Base-by-base conservation (phyloP, 2,797 vertebrate species). In the Sylvilagus floridanus region DNA sequence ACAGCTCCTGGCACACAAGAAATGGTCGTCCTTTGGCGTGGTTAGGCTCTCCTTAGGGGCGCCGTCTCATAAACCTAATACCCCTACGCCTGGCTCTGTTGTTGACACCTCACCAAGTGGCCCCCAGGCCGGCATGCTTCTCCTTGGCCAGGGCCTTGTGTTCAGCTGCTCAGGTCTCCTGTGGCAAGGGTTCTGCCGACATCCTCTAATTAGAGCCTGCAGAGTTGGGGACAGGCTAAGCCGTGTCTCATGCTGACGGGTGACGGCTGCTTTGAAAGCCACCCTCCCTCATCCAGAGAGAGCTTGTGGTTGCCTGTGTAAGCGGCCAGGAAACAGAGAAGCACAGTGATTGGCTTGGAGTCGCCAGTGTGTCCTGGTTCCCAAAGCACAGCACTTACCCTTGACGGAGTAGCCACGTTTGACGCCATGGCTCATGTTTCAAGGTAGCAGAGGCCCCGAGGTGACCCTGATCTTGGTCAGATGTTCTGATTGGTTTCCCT, bases 191-290 rank as follows among this genome's bases (percentile, higher is more conserved):
- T 94, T 96, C 75, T 84, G 68, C 86, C 95, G 97, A 88, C 98
- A 98, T 97, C 97, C 97, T 98, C 98, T 99, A 98, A 98, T 98
- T 98, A 98, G 98, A 98, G 98, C 98, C 98, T 98, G 98, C 98
- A 98, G 98, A 98, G 98, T 98, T 96, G 85, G 93, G 97, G 97
- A 97, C 96, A 97, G 91, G 96, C 84, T 95, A 97, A 98, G 97
- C 97, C 97, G 96, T 98, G 97, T 96, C 97, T 98, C 96, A 97
- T 97, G 96, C 98, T 97, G 84, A 90, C 97, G 98, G 97, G 98
- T 98, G 98, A 98, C 98, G 86, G 96, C 95, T 93, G 97, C 88
- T 71, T 93, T 96, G 95, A 95, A 81, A 96, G 66, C 62, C 52
- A 5, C 6, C 24, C 30, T 95, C 78, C 92, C 93, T 84, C 90